These are phyloP conservation scores for Scatophagus argus DNA, from an alignment of 2,113 vertebrate species.

Conservation along the genomic window DNA sequence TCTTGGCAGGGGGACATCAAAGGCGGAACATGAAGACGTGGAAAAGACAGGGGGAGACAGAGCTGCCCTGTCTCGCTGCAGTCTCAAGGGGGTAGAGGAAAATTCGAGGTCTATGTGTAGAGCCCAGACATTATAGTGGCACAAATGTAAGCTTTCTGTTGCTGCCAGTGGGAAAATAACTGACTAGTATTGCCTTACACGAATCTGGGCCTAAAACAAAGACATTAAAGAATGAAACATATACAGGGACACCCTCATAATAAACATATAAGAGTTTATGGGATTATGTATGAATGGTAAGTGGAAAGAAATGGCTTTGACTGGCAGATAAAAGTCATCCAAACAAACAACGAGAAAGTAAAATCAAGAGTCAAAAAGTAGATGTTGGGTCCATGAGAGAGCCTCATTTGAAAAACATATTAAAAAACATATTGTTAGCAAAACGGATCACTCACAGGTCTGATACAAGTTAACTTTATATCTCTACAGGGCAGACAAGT, in stretches of 20 bases:
- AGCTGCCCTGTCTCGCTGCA: slow-evolving; percentile 52
- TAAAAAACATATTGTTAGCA: slow-evolving; percentile 11
- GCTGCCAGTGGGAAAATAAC: slow-evolving; percentile 68
- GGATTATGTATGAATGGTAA: slow-evolving; percentile 27
- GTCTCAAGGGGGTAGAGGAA: slow-evolving; percentile 53
- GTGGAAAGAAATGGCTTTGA: slow-evolving; percentile 47
- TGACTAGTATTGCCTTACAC: slow-evolving; percentile 53
- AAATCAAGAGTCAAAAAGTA: slow-evolving; percentile 31
- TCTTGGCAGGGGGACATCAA: slow-evolving; percentile 57
- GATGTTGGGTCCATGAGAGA: slow-evolving; percentile 1
- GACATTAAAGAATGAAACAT: slow-evolving; percentile 61
- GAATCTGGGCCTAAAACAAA: slow-evolving; percentile 44
- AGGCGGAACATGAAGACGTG: slow-evolving; percentile 46
- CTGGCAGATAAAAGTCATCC: slow-evolving; percentile 40
- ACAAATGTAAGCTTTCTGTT: slow-evolving; percentile 51
- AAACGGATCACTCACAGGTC: slow-evolving; percentile 14
- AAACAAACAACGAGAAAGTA: slow-evolving; percentile 55
- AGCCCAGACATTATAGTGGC: slow-evolving; percentile 51
- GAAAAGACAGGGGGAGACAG: slow-evolving; percentile 60
- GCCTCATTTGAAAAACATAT: slow-evolving; percentile 13
- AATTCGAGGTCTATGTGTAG: slow-evolving; percentile 39
- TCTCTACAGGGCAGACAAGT: slow-evolving; percentile 44
- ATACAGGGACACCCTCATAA: slow-evolving; percentile 64
- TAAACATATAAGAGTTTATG: slow-evolving; percentile 61
- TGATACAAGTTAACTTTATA: slow-evolving; percentile 34